A percentile compares a stretch with the other conserved stretches of the same genome.
These are phyloP conservation scores for Cygnus buccinator DNA, from an alignment of 2,113 vertebrate genomes.

Conservation along the genomic window DNA sequence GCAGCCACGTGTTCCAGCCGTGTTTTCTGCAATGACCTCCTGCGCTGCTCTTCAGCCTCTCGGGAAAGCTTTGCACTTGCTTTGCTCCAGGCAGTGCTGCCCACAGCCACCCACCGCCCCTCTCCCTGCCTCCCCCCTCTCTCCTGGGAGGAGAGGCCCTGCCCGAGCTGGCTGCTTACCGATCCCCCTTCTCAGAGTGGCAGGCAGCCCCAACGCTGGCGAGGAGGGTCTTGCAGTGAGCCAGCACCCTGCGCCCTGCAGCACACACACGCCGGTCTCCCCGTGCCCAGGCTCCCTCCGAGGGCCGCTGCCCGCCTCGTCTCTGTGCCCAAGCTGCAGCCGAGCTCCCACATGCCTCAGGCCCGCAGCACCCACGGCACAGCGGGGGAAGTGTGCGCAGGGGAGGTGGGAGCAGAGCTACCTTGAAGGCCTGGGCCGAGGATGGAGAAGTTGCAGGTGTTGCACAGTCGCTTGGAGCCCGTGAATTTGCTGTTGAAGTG, in stretches of 20 bases:
- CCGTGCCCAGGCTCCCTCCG: accelerated
- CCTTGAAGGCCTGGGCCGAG: conserved; percentile 86
- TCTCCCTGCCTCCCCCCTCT: not conserved
- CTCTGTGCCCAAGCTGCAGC: not conserved
- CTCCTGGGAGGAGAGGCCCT: not conserved
- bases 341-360: accelerated
- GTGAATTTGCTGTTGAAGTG: conserved; percentile 85
- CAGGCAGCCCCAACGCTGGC: conserved; percentile 94
- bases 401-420: conserved; percentile 20
- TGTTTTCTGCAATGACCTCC: not conserved
- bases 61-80: not conserved
- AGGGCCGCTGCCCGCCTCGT: not conserved
- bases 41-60: not conserved
- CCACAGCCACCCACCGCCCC: not conserved
- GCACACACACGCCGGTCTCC: conserved; percentile 7
- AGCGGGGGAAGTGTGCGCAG: accelerated
- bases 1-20: accelerated
- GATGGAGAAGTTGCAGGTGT: conserved; percentile 95
- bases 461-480: conserved; percentile 84
- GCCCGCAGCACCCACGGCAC: not conserved
- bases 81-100: not conserved
- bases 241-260: conserved; percentile 86
- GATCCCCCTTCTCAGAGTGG: conserved; percentile 87
- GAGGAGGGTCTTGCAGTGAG: conserved; percentile 82
- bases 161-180: conserved; percentile 67